Evolutionary conservation across 92 coral and sea anemone species (phyloP), one percentile per base, ranked within the genome.

Genomic region (Pocillopora grandis): DNA sequence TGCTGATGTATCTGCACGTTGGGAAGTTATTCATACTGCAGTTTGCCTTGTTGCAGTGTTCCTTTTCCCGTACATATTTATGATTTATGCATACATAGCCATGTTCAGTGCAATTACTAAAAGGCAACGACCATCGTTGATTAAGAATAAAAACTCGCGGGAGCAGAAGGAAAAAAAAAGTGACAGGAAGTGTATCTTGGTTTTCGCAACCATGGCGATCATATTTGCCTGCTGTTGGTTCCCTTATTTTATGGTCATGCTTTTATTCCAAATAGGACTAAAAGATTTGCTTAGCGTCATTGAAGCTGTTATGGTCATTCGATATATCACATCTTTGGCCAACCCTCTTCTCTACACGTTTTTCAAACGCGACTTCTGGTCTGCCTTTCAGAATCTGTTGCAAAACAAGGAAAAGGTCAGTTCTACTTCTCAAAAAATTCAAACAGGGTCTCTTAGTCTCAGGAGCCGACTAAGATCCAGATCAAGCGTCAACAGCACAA

Each of bases 201-300:
- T 88, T 37, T 84, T 88, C 35, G 91, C 87, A 23, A 59, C 77
- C 13, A 88, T 88, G 91, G 88, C 91, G 11, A 19, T 61, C 13
- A 27, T 83, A 78, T 88, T 88, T 19, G 88, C 84, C 15, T 6
- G 83, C 19, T 88, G 91, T 33, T 88, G 91, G 91, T 74, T 88
- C 9, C 88, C 91, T 8, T 88, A 73, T 58, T 88, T 88, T 59
- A 80, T 74, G 5, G n/a, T 83, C 3, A 60, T 71, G 10, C 72
- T 42, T 3, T 42, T 42, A 42, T 3, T 42, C 49, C 4, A 3
- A 3, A 7, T 42, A 42, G 49, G 7, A 42, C 4, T 42, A 42
- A 42, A 42, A 42, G 49, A 3, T 42, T 42, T 42, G 49, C 7
- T 42, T 42, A 42, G 7, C 7, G 49, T 80, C 15, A 11, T 37